Conservation (phyloP, 2,113 vertebrate genomes). For the Prolemur simus region DNA sequence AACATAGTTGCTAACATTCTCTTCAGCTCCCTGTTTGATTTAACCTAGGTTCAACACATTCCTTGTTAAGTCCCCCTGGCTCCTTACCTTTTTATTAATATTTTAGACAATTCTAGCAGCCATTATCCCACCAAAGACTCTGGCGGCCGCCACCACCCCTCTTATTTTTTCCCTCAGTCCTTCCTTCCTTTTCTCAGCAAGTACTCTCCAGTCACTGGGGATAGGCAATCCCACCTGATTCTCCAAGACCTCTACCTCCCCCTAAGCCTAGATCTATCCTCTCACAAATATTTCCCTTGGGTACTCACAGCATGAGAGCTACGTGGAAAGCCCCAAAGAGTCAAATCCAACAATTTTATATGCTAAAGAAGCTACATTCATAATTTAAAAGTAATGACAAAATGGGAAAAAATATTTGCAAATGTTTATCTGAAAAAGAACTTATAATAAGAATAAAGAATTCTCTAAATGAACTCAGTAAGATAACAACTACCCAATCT, state of each 20-base stretch:
- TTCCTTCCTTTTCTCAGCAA: background rate
- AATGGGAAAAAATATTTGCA: background rate
- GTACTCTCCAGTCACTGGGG: background rate
- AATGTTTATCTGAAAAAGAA: background rate
- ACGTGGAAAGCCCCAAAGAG: conserved; percentile 4
- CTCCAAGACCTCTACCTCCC: background rate
- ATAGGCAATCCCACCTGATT: background rate
- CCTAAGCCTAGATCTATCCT: background rate
- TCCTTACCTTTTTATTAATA: background rate
- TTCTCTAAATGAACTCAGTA: background rate
- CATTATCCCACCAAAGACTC: background rate
- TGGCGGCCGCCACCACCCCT: background rate
- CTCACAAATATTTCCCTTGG: background rate
- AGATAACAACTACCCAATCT: background rate
- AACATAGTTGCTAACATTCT: background rate
- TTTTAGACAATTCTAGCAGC: background rate
- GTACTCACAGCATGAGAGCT: background rate
- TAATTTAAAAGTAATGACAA: conserved; percentile 30
- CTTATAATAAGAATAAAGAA: background rate
- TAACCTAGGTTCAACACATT: background rate
- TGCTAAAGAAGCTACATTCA: background rate
- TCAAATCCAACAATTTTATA: background rate
- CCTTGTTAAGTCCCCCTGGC: background rate
- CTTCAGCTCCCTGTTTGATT: background rate
- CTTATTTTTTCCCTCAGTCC: background rate